These are phyloP conservation scores for Choristoneura fumiferana DNA, from an alignment of 1,140 invertebrate genomes.

Conservation along the genomic window DNA sequence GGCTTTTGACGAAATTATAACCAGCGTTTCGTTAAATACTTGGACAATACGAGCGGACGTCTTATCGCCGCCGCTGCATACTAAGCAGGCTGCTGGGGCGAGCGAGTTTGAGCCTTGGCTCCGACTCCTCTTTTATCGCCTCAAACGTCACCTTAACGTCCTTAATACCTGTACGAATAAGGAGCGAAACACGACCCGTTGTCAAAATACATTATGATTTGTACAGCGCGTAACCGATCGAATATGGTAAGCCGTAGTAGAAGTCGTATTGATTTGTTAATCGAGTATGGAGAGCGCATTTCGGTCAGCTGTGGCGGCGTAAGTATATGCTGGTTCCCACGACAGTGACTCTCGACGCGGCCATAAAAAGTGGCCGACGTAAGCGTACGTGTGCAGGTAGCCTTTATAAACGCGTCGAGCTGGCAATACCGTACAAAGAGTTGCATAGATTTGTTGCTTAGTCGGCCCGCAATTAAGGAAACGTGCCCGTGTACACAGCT, in stretches of 20 bases:
- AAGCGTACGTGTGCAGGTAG: slow-evolving; percentile 69
- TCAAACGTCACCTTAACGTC: slow-evolving; percentile 28
- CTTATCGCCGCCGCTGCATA: slow-evolving; percentile 57
- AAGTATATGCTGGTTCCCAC: slow-evolving; percentile 75
- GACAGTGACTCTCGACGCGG: slow-evolving; percentile 74
- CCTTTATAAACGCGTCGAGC: slow-evolving; percentile 62
- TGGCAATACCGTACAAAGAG: slow-evolving; percentile 38
- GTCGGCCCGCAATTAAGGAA: slow-evolving; percentile 41
- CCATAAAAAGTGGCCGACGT: slow-evolving; percentile 70
- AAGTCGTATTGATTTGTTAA: slow-evolving; percentile 77
- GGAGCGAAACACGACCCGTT: slow-evolving; percentile 40
- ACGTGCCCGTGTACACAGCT: slow-evolving; percentile 28
- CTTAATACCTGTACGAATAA: slow-evolving; percentile 35
- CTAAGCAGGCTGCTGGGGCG: slow-evolving; percentile 43
- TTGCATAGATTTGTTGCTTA: slow-evolving; percentile 35
- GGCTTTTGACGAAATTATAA: slow-evolving; percentile 71
- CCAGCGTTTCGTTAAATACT: slow-evolving; percentile 50
- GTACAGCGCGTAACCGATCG: slow-evolving; percentile 42
- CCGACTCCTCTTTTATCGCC: slow-evolving; percentile 27
- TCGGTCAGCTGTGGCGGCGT: slow-evolving; percentile 73
- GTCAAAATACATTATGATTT: slow-evolving; percentile 53
- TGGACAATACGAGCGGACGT: slow-evolving; percentile 59
- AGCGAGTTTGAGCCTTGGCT: slow-evolving; percentile 42
- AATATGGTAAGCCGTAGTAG: slow-evolving; percentile 60
- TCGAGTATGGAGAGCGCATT: slow-evolving; percentile 78